A percentile compares a stretch with the other conserved stretches of the same genome.
Evolutionary conservation across 1,140 invertebrate genomes (phyloP).

Genomic region (Pachypsylla venusta): DNA sequence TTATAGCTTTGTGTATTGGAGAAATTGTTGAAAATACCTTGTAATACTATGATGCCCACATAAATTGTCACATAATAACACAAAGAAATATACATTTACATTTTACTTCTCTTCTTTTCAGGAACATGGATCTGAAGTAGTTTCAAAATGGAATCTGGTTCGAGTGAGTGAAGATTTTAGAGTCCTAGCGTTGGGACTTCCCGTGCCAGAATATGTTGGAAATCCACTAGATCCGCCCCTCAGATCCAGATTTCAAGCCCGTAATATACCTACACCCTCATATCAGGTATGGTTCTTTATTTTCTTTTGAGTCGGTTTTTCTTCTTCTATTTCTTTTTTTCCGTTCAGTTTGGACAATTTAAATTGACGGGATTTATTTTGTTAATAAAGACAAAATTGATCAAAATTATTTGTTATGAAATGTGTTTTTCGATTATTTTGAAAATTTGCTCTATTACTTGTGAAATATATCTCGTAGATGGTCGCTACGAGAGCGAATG

Average conservation of each 20-base stretch:
- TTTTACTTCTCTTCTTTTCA: constrained; percentile 33
- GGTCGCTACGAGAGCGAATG: no score
- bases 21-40: no score
- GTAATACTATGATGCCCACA: no score
- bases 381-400: no score
- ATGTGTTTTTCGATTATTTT: no score
- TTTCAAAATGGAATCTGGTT: constrained; percentile 75
- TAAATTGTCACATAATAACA: no score
- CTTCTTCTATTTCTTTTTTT: not conserved
- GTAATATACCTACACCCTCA: constrained; percentile 50
- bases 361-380: no score
- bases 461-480: no score
- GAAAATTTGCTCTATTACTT: no score
- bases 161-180: constrained; percentile 82
- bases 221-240: constrained; percentile 92
- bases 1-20: not conserved
- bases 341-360: no score
- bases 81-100: no score
- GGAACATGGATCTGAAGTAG: constrained; percentile 58
- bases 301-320: not conserved
- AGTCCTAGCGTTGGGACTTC: constrained; percentile 77
- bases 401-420: no score
- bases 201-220: constrained; percentile 63
- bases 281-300: constrained; percentile 48
- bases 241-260: constrained; percentile 84